Percentiles rank a stretch among this genome's conserved stretches.
These are phyloP conservation scores for Zaprionus kolodkinae DNA, from an alignment of 1,140 invertebrate genomes.

Conservation along the genomic window DNA sequence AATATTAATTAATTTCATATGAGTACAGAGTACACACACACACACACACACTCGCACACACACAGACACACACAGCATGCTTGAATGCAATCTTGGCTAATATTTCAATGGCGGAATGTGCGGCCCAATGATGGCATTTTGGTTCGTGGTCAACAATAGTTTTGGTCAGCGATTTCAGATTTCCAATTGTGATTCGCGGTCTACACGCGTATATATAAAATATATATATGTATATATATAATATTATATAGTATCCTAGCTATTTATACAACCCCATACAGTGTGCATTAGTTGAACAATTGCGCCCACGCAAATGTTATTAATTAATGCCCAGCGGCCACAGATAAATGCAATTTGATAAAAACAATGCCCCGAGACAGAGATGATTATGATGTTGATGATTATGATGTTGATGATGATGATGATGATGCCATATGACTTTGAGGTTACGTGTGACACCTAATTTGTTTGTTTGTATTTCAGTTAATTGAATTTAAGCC, in stretches of 20 bases:
- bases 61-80: conserved; percentile 9
- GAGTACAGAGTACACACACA: conserved; percentile 21
- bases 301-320: conserved; percentile 55
- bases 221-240: not conserved
- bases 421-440: conserved; percentile 43
- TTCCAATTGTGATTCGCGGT: conserved; percentile 37
- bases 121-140: conserved; percentile 55
- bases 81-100: conserved; percentile 49
- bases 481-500: conserved; percentile 24
- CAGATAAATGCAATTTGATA: conserved; percentile 75
- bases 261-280: not conserved
- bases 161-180: conserved; percentile 50
- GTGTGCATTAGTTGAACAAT: conserved; percentile 7
- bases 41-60: conserved; percentile 4
- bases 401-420: not conserved
- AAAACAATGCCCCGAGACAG: conserved; percentile 51
- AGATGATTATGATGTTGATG: not conserved
- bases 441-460: conserved; percentile 46
- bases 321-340: conserved; percentile 46
- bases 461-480: conserved; percentile 12
- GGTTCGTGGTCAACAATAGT: conserved; percentile 68
- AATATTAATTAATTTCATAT: conserved; percentile 78
- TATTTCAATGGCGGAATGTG: conserved; percentile 48
- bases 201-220: conserved; percentile 1
- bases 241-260: not conserved